These are phyloP conservation scores for Sinocyclocheilus maitianheensis DNA, from an alignment of 2,113 vertebrate species.

Conservation along the genomic window DNA sequence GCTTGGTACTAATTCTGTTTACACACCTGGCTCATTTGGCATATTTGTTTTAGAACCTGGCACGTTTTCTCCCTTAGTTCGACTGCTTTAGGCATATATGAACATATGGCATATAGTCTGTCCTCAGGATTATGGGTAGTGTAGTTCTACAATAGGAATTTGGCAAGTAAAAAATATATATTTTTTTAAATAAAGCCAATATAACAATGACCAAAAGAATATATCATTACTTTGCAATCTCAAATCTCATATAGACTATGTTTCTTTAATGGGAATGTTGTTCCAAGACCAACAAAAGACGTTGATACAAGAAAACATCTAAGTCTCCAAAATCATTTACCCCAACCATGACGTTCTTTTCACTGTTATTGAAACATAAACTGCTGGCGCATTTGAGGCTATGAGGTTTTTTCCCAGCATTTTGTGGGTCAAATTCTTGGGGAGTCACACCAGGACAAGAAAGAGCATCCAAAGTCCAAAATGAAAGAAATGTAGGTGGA, in stretches of 20 bases:
- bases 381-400: background rate
- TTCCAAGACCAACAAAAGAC: background rate
- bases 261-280: background rate
- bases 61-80: background rate
- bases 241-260: background rate
- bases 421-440: constrained; percentile 41
- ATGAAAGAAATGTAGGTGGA: constrained; percentile 42
- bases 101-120: background rate
- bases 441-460: constrained; percentile 39
- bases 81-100: background rate
- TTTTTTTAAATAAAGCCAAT: background rate
- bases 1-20: background rate
- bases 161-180: background rate
- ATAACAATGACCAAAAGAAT: background rate
- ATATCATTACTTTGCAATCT: background rate
- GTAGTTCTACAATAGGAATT: constrained; percentile 1
- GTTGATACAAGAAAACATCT: background rate
- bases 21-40: background rate
- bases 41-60: background rate
- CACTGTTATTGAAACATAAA: constrained; percentile 11
- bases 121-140: background rate
- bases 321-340: constrained; percentile 6
- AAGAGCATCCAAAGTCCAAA: constrained; percentile 45
- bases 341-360: background rate
- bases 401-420: background rate